These are phyloP conservation scores for Lamellibrachia satsuma DNA, from an alignment of 2,888 invertebrate species.

Conservation along the genomic window DNA sequence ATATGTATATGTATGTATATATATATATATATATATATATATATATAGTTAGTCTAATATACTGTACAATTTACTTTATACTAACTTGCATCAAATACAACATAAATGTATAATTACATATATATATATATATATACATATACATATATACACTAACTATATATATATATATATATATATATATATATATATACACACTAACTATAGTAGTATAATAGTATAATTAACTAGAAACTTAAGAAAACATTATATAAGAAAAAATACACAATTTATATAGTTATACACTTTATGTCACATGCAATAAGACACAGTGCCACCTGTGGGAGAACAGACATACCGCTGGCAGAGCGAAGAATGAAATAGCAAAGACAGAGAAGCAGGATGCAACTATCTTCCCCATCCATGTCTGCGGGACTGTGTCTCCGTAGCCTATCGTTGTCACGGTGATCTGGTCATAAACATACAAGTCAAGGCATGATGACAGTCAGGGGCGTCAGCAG, in stretches of 20 bases:
- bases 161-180: too few species aligned
- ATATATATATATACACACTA: too few species aligned
- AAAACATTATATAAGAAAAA: not conserved
- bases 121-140: not conserved
- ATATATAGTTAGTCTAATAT: too few species aligned
- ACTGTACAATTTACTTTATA: too few species aligned
- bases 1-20: too few species aligned
- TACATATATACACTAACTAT: not conserved
- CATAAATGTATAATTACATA: too few species aligned
- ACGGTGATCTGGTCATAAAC: constrained; percentile 74
- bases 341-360: constrained; percentile 86
- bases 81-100: too few species aligned
- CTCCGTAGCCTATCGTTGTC: constrained; percentile 87
- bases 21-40: too few species aligned
- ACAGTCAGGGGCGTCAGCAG: too few species aligned
- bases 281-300: not conserved
- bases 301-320: not conserved
- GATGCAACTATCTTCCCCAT: constrained; percentile 86
- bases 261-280: not conserved
- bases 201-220: not conserved
- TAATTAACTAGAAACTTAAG: not conserved
- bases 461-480: not conserved
- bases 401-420: constrained; percentile 87
- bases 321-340: constrained; percentile 74
- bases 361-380: constrained; percentile 86